phyloP scores from a whole-genome alignment of 2,888 invertebrate genomes.

The Lordiphosa fenestrarum region DNA sequence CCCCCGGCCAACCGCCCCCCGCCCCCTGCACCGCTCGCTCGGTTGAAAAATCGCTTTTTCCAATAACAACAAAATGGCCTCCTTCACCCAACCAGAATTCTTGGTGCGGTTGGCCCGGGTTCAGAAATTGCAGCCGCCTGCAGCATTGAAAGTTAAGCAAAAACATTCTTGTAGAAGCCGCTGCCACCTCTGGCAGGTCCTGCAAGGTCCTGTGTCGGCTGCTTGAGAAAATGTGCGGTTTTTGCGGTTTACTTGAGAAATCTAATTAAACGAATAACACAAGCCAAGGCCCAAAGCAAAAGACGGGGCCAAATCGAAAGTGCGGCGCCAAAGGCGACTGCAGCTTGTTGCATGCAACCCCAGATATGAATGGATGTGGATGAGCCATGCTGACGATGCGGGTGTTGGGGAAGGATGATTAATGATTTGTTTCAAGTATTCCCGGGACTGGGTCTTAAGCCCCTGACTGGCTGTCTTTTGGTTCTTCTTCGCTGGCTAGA shows the following conservation, averaged over 20 bases:
- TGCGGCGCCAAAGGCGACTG: not conserved
- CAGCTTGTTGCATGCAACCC: conserved; percentile 5
- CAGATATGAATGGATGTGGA: not conserved
- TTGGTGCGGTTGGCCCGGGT: not conserved
- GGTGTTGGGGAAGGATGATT: too few species aligned
- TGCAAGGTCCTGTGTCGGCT: conserved; percentile 5
- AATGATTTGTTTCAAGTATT: too few species aligned
- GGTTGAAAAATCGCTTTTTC: conserved; percentile 61
- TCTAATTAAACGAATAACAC: conserved; percentile 73
- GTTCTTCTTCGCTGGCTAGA: too few species aligned
- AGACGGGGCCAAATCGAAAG: not conserved
- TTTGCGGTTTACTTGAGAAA: conserved; percentile 70
- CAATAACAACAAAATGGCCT: conserved; percentile 45
- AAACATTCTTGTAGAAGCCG: conserved; percentile 10
- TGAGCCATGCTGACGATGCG: too few species aligned
- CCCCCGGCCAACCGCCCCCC: not conserved
- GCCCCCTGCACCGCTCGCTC: not conserved
- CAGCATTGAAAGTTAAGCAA: conserved; percentile 22
- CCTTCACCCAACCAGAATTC: too few species aligned
- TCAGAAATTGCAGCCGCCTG: conserved; percentile 30
- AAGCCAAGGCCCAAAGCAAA: conserved; percentile 6
- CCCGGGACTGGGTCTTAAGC: too few species aligned
- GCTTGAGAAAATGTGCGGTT: conserved; percentile 74
- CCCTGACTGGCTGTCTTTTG: too few species aligned
- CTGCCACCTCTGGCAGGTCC: conserved; percentile 7